These are phyloP conservation scores for Hypotaenidia philippensis DNA, from an alignment of 2,797 vertebrate species.

Conservation along the genomic window DNA sequence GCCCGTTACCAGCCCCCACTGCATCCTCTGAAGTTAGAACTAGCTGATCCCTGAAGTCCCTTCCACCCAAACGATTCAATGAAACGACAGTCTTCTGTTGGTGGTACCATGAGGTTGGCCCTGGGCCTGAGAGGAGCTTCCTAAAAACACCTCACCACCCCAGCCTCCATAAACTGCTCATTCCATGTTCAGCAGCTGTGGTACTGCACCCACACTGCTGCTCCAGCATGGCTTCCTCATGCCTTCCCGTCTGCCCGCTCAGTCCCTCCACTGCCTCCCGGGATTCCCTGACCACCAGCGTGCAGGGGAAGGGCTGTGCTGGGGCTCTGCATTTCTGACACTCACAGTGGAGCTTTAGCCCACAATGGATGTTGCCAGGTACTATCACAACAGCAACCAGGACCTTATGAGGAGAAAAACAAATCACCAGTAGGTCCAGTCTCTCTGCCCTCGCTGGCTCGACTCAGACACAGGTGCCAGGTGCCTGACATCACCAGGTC, in stretches of 20 bases:
- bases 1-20: neutral
- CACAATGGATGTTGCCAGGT: neutral
- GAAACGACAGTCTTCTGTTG: neutral
- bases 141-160: neutral
- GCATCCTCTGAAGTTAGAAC: neutral
- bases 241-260: neutral
- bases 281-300: neutral
- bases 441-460: neutral
- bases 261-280: neutral
- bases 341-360: neutral
- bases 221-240: fast-evolving
- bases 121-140: neutral
- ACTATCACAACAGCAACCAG: neutral
- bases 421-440: neutral
- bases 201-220: neutral
- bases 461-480: neutral
- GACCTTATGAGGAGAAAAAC: neutral
- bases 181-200: neutral
- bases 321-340: neutral
- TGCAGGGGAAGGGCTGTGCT: neutral
- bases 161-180: too few species aligned
- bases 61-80: too few species aligned
- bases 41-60: too few species aligned
- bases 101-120: neutral
- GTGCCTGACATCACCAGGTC: neutral